A percentile compares a stretch with the other conserved stretches of the same genome.
Evolutionary conservation across 2,797 vertebrate species (phyloP).

Genomic region (Pseudopleuronectes americanus): DNA sequence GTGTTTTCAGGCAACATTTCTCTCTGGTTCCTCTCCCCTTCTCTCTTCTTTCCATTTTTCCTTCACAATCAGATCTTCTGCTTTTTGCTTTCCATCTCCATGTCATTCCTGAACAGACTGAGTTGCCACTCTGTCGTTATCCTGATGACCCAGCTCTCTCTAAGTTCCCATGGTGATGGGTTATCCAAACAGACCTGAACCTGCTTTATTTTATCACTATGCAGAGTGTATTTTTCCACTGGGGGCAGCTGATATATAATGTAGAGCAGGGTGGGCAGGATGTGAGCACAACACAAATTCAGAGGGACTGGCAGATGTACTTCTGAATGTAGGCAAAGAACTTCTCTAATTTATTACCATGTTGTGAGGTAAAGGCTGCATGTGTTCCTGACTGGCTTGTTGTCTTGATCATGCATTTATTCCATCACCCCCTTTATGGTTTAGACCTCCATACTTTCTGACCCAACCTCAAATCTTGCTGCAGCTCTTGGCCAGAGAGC

Average conservation of each 20-base stretch:
- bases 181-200: constrained; percentile 34
- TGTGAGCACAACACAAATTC: background rate
- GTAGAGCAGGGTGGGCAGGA: background rate
- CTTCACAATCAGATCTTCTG: background rate
- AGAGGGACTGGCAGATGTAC: background rate
- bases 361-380: background rate
- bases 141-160: constrained; percentile 9
- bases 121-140: constrained; percentile 25
- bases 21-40: background rate
- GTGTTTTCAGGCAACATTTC: constrained; percentile 42
- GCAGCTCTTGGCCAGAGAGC: constrained; percentile 19
- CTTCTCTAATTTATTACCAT: background rate
- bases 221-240: constrained; percentile 38
- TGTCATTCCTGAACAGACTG: background rate
- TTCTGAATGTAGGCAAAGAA: constrained; percentile 1
- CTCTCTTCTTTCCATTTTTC: background rate
- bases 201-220: constrained; percentile 17
- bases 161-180: constrained; percentile 43
- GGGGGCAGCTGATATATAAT: constrained; percentile 36
- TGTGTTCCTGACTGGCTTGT: background rate
- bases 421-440: background rate
- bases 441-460: background rate
- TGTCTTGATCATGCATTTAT: constrained; percentile 12
- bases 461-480: background rate
- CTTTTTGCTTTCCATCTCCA: background rate